Conservation (phyloP, 2,888 invertebrate species). For the Drosophila mimetica region DNA sequence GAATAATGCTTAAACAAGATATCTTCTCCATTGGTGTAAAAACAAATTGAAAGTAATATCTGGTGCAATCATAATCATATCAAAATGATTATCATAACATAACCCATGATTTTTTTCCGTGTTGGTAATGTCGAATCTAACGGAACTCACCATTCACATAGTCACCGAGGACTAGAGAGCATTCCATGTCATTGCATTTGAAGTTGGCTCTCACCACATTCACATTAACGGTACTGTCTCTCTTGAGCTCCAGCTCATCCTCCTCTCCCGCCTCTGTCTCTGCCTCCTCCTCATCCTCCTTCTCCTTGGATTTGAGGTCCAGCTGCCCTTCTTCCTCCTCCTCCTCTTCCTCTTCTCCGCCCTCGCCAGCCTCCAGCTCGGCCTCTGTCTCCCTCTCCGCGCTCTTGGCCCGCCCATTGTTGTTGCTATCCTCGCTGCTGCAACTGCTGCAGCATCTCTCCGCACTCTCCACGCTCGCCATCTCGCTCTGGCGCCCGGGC, state of each 20-base stretch:
- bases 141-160: slow-evolving; percentile 56
- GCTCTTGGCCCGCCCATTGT: slow-evolving; percentile 11
- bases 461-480: background rate
- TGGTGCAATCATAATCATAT: too few species aligned
- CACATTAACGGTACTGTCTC: slow-evolving; percentile 36
- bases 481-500: slow-evolving; percentile 1
- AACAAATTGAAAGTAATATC: too few species aligned
- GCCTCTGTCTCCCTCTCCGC: slow-evolving; percentile 1
- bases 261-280: background rate
- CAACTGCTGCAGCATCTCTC: slow-evolving; percentile 36
- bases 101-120: background rate
- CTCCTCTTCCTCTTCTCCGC: background rate
- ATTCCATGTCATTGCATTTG: slow-evolving; percentile 66
- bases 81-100: background rate
- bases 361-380: slow-evolving; percentile 1
- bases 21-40: too few species aligned
- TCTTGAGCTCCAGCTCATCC: slow-evolving; percentile 20
- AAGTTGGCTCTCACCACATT: slow-evolving; percentile 47
- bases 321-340: background rate
- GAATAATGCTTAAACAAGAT: too few species aligned
- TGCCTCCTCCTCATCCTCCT: background rate
- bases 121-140: background rate
- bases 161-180: slow-evolving; percentile 61
- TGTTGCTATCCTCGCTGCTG: slow-evolving; percentile 37
- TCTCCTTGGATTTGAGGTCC: background rate